Base-by-base conservation (phyloP, 2,113 vertebrate genomes). In the Arizona elegans region DNA sequence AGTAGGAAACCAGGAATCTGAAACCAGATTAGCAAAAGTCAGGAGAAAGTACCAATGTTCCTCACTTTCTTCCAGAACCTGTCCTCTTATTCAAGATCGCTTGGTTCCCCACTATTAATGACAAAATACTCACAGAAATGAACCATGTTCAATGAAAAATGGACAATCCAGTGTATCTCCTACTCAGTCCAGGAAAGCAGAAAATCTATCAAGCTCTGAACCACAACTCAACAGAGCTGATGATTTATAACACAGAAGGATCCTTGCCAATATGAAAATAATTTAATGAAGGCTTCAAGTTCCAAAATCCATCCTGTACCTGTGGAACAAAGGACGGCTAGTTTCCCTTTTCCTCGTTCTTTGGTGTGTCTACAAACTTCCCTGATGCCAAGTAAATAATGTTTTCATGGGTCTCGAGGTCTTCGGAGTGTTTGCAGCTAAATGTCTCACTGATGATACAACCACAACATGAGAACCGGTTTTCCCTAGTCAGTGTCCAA, bases 221-320 rank as follows among this genome's bases (percentile, higher is more conserved):
- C 12, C 5, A 56, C 88, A 81, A 6, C 62, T 23, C 62, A 89
- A n/a, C 33, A 11, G 10, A 29, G 87, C 87, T 58, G 26, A 65
- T 23, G 3, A 65, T 26, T 13, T 3, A 86, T 33, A 86, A 90
- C 47, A 93, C 55, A 90, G 88, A 93, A 86, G 47, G 75, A 15
- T 90, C n/a, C 10, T 43, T 58, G 62, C 50, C 19, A 15, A 65
- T 90, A 87, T 47, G 81, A 90, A 93, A 93, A 93, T 93, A 93
- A 93, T 93, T 93, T 93, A 93, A 90, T 93, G 75, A 87, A 65
- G 85, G 89, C 62, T 93, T 89, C 21, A 19, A 54, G 50, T 90
- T 90, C 92, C 92, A 70, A 54, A 90, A 86, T 87, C 47, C 24
- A 38, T 90, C 24, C 38, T 26, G 55, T 33, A 50, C n/a, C 88